These are phyloP conservation scores for Monochamus saltuarius DNA, from an alignment of 1,140 invertebrate species.

Conservation along the genomic window DNA sequence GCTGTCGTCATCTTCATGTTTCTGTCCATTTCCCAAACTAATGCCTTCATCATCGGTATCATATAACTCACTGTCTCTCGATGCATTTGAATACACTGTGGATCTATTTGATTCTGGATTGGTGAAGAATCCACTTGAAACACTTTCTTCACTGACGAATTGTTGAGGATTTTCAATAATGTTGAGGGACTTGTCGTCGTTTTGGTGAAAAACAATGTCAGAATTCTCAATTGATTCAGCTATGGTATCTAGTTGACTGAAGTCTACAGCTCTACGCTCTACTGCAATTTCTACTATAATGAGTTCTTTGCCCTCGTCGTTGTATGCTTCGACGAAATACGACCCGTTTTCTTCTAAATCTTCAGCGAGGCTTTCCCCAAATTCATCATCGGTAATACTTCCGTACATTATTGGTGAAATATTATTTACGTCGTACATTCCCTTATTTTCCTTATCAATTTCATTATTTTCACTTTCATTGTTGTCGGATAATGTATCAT, in stretches of 20 bases:
- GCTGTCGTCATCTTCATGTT: constrained; percentile 1
- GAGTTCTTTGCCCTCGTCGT: constrained; percentile 34
- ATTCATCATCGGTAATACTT: constrained; percentile 23
- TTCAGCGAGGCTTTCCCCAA: constrained; percentile 26
- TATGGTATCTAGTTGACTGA: background rate
- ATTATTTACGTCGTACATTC: too few relatives aligned
- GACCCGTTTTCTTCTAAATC: constrained; percentile 28
- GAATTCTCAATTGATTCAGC: constrained; percentile 5
- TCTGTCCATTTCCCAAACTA: constrained; percentile 4
- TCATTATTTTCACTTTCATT: too few relatives aligned
- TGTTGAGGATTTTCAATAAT: too few relatives aligned
- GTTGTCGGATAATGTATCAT: too few relatives aligned
- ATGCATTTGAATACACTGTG: constrained; percentile 31
- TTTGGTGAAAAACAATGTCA: constrained; percentile 17
- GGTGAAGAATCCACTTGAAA: too few relatives aligned
- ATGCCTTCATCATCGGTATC: constrained; percentile 22
- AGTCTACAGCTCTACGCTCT: constrained; percentile 8
- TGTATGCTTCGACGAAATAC: constrained; percentile 34
- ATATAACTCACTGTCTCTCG: constrained; percentile 22
- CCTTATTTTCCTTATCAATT: too few relatives aligned
- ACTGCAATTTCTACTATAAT: constrained; percentile 19
- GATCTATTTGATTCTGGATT: constrained; percentile 26
- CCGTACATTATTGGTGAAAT: too few relatives aligned
- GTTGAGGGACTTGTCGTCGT: background rate
- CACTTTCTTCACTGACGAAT: too few relatives aligned